These are phyloP conservation scores for Lepisosteus osseus DNA, from an alignment of 2,113 vertebrate genomes.

Conservation along the genomic window DNA sequence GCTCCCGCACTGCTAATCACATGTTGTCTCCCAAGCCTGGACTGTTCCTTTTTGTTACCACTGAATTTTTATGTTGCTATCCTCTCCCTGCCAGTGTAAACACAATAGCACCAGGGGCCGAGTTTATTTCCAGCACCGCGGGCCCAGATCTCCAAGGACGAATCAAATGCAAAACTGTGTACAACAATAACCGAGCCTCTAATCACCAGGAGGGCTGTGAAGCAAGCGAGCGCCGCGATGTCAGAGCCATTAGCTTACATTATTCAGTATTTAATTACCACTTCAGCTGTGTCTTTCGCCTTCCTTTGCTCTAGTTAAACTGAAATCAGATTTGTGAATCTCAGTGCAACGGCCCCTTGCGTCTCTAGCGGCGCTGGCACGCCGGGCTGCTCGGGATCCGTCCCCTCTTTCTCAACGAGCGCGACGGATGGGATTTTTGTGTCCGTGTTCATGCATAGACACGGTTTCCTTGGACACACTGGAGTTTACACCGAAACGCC, in stretches of 20 bases:
- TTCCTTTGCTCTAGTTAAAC: not conserved
- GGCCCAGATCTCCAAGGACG: conserved; percentile 23
- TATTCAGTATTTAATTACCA: conserved; percentile 43
- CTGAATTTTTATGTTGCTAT: not conserved
- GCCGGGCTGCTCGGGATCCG: no score
- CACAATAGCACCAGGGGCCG: not conserved
- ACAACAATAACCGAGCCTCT: conserved; percentile 27
- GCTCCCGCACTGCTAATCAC: not conserved
- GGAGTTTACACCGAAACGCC: no score
- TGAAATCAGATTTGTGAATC: not conserved
- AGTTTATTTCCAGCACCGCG: conserved; percentile 16
- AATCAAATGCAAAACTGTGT: conserved; percentile 27
- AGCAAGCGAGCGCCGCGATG: conserved; percentile 31
- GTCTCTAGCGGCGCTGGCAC: no score
- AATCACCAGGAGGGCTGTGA: conserved; percentile 20
- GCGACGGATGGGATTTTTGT: no score
- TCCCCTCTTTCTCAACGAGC: no score
- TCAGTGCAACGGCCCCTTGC: no score
- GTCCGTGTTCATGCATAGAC: no score
- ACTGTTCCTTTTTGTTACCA: not conserved
- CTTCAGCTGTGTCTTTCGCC: conserved; percentile 14
- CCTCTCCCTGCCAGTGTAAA: not conserved
- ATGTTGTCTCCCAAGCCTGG: not conserved
- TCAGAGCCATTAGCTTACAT: conserved; percentile 40
- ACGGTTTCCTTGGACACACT: no score